Evolutionary conservation across 2,113 vertebrate genomes (phyloP).

Genomic region (Pleuronectes platessa): DNA sequence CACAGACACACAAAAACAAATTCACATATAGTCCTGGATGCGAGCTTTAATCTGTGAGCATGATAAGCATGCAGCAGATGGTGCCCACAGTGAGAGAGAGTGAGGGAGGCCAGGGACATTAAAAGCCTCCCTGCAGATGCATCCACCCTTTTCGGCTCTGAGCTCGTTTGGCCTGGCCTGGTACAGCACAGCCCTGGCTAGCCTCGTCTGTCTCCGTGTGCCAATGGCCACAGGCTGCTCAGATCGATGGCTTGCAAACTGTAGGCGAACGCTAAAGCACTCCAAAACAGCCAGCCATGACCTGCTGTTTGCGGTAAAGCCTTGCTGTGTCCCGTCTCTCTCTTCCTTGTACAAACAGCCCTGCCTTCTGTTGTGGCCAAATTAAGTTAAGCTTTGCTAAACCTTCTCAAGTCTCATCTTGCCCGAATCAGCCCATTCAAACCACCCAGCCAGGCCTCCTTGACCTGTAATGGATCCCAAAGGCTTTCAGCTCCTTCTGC

Average conservation of each 20-base stretch:
- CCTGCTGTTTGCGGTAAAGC: conserved; percentile 45
- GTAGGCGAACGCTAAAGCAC: conserved; percentile 39
- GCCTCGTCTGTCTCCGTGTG: conserved; percentile 38
- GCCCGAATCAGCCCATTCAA: conserved; percentile 9
- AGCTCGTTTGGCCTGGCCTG: conserved; percentile 60
- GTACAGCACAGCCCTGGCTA: conserved; percentile 43
- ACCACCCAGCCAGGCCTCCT: background rate
- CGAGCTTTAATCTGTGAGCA: conserved; percentile 71
- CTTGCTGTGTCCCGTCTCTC: conserved; percentile 25
- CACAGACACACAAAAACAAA: conserved; percentile 5
- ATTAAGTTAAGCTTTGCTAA: conserved; percentile 33
- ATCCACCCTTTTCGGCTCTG: conserved; percentile 66
- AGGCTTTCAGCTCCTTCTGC: background rate
- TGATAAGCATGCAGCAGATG: conserved; percentile 79
- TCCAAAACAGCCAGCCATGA: conserved; percentile 50
- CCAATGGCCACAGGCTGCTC: conserved; percentile 50
- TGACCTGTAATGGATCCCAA: background rate
- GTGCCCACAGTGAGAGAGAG: conserved; percentile 67
- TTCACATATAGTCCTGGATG: conserved; percentile 55
- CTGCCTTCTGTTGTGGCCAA: conserved; percentile 28
- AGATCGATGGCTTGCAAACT: conserved; percentile 49
- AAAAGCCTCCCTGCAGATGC: conserved; percentile 77
- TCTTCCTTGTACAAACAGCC: conserved; percentile 18
- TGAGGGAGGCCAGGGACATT: conserved; percentile 71
- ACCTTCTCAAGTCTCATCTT: conserved; percentile 38